Evolutionary conservation across 2,113 vertebrate genomes (phyloP).

Genomic region (Sphyrna mokarran): DNA sequence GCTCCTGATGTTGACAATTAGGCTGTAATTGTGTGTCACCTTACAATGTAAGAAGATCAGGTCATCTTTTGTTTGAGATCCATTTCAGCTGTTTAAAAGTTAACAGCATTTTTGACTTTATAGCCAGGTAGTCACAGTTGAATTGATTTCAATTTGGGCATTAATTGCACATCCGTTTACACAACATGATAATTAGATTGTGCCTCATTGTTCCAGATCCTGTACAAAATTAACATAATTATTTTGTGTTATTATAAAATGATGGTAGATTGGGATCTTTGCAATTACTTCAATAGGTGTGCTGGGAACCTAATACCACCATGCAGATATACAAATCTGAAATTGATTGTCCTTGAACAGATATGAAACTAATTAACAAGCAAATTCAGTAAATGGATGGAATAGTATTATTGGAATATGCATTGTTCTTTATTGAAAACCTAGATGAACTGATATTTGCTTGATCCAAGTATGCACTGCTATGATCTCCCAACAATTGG

Average conservation of each 20-base stretch:
- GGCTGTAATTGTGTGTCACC: constrained; percentile 7
- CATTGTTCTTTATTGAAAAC: not conserved
- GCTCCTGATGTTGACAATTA: constrained; percentile 1
- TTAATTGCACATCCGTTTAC: constrained; percentile 18
- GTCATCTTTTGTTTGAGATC: constrained; percentile 11
- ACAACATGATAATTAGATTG: constrained; percentile 15
- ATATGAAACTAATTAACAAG: constrained; percentile 10
- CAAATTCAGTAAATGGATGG: not conserved
- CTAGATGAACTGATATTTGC: not conserved
- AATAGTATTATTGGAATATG: not conserved
- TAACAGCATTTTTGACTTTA: constrained; percentile 18
- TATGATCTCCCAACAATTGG: not conserved
- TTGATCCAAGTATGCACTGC: not conserved
- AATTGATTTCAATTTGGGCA: constrained; percentile 32
- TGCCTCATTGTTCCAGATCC: not conserved
- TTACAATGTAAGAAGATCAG: constrained; percentile 10
- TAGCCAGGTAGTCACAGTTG: not conserved
- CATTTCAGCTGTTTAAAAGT: constrained; percentile 17
- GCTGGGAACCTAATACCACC: not conserved
- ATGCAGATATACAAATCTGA: constrained; percentile 4
- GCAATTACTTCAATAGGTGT: constrained; percentile 1
- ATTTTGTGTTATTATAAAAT: constrained; percentile 14
- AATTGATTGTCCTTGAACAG: not conserved
- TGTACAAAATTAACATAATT: constrained; percentile 26
- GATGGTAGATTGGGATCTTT: constrained; percentile 12